Percentiles rank a stretch among this genome's conserved stretches.
phyloP scores from a whole-genome alignment of 2,888 invertebrate species.

The Heteromyza rotundicornis region DNA sequence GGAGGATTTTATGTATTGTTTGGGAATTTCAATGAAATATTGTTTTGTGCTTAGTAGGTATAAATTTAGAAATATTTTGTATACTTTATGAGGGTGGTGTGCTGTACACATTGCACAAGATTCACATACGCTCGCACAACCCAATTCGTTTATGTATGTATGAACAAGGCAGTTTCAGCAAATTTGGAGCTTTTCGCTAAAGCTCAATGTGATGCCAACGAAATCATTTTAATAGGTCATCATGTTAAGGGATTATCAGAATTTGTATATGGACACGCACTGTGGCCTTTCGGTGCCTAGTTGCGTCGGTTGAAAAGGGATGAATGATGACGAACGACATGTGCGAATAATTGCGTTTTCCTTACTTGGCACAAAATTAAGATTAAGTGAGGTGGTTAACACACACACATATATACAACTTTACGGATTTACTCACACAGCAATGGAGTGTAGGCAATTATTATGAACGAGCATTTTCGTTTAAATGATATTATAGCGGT shows the following conservation, averaged over 20 bases:
- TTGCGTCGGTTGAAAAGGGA: constrained; percentile 1
- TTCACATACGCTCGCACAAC: background rate
- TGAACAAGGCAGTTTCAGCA: constrained; percentile 10
- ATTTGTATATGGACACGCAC: constrained; percentile 35
- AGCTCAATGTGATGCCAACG: background rate
- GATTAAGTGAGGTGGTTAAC: constrained; percentile 31
- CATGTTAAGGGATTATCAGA: constrained; percentile 50
- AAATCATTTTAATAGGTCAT: constrained; percentile 51
- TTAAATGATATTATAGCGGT: background rate
- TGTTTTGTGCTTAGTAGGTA: background rate
- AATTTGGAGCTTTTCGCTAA: constrained; percentile 12
- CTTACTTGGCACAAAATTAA: constrained; percentile 55
- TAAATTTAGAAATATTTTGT: background rate
- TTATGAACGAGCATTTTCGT: background rate
- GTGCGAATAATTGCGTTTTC: constrained; percentile 54
- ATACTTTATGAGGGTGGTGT: background rate
- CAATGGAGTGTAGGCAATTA: background rate
- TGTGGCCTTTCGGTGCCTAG: background rate
- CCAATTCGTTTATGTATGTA: background rate
- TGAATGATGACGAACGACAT: constrained; percentile 41
- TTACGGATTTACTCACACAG: background rate
- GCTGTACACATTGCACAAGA: too few species aligned
- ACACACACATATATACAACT: background rate
- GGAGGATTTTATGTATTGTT: constrained; percentile 7
- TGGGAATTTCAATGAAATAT: constrained; percentile 13